Evolutionary conservation across 2,113 vertebrate genomes (phyloP).

Genomic region (Ursus arctos): DNA sequence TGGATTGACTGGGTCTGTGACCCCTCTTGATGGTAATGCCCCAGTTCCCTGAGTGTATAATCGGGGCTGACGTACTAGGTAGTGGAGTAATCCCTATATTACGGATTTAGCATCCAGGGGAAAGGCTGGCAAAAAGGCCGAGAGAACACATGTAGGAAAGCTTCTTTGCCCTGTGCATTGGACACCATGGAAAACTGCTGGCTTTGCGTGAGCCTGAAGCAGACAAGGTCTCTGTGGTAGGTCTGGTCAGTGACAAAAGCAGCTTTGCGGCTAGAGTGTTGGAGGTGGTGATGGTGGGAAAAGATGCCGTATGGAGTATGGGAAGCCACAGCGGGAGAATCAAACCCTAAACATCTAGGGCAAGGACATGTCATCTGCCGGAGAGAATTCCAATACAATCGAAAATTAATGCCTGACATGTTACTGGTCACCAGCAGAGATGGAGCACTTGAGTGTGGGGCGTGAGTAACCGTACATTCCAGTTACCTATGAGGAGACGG

Average conservation of each 20-base stretch:
- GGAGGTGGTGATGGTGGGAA: background rate
- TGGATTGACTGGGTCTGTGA: too few relatives aligned
- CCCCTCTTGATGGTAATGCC: background rate
- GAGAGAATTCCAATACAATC: background rate
- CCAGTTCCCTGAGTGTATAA: too few relatives aligned
- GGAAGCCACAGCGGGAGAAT: background rate
- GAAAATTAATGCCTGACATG: background rate
- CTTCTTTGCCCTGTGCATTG: background rate
- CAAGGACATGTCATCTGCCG: background rate
- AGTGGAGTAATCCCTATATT: background rate
- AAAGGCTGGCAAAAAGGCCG: background rate
- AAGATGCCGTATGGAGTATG: background rate
- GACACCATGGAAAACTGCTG: background rate
- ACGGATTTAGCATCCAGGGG: background rate
- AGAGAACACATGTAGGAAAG: too few relatives aligned
- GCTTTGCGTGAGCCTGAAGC: background rate
- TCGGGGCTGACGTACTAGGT: background rate
- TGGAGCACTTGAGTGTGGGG: background rate
- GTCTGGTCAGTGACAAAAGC: too few relatives aligned
- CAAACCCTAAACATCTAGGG: background rate
- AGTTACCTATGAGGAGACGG: background rate
- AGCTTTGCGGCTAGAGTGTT: background rate
- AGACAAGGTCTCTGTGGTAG: background rate
- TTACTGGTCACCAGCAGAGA: background rate
- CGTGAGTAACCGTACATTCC: background rate